These are phyloP conservation scores for Neria commutata DNA, from an alignment of 2,888 invertebrate species.

Conservation along the genomic window DNA sequence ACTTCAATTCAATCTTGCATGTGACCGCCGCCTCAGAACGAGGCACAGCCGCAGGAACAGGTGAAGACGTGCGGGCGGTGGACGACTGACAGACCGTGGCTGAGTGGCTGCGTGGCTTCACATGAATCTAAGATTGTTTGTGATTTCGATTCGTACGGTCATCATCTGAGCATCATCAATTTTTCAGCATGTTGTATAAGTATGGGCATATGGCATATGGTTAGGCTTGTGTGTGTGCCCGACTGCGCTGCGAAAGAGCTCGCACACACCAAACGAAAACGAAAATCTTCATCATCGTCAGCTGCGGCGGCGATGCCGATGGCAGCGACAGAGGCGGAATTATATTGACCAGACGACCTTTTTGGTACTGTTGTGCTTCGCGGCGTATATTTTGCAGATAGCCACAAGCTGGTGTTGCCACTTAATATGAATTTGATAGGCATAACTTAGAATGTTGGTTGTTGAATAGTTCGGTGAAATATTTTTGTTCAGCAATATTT, in stretches of 20 bases:
- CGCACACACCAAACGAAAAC: conserved; percentile 30
- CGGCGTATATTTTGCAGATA: not conserved
- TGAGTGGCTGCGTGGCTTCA: not conserved
- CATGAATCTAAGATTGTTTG: conserved; percentile 9
- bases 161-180: conserved; percentile 24
- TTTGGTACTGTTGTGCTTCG: conserved; percentile 4
- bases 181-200: conserved; percentile 11
- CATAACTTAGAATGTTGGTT: too few species aligned
- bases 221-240: not conserved
- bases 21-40: conserved; percentile 35
- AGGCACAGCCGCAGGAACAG: conserved; percentile 12
- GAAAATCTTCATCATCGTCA: conserved; percentile 34
- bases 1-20: too few species aligned
- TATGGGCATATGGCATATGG: not conserved
- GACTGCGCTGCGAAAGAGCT: conserved; percentile 7
- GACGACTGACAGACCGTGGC: too few species aligned
- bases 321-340: conserved; percentile 49
- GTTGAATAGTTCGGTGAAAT: too few species aligned
- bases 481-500: too few species aligned
- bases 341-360: conserved; percentile 40
- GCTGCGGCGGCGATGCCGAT: too few species aligned
- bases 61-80: conserved; percentile 39
- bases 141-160: conserved; percentile 23
- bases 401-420: too few species aligned
- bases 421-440: too few species aligned